Base-by-base conservation (phyloP, 2,113 vertebrate genomes). In the Hoplias malabaricus region DNA sequence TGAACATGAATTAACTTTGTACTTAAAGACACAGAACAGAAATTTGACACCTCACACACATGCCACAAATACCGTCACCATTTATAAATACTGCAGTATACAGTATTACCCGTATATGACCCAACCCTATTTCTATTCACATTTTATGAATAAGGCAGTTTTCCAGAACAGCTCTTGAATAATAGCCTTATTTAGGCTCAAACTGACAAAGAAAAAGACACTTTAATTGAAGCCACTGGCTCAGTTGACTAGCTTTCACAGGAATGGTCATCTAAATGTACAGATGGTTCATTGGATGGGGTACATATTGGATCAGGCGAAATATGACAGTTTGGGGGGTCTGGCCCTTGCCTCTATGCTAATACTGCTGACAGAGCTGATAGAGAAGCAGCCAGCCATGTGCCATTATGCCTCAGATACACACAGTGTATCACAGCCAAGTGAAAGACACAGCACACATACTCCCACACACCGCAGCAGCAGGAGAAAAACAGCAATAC, bases 181-280 rank as follows among this genome's bases (percentile, higher is more conserved):
- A 14, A 67, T 62, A 14, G 42, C 31, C 25, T 46, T 50, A 72
- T 67, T 40, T 77, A 43, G 6, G 61, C n/a, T 25, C 10, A 48
- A 31, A 59, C 40, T 4, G 13, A 53, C 50, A 13, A 57, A 75
- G 57, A 14, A 63, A 75, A 76, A 16, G 57, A 48, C 40, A 66
- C 50, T 71, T 76, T 77, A 77, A 81, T 68, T 76, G 63, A 6
- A 29, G 48, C 38, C 21, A 68, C 23, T 59, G 50, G 73, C 34
- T 75, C 68, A 23, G 29, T 66, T 67, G 69, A 76, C 59, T 59
- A 27, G 33, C 29, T 25, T 67, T 67, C 67, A 73, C 53, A 13
- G 61, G 13, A 46, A 9, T 69, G 48, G 67, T 13, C 27, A n/a
- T 42, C 69, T 56, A 56, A 67, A 67, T 40, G 50, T 48, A 16